A percentile compares a stretch with the other conserved stretches of the same genome.
Evolutionary conservation across 2,797 vertebrate species (phyloP).

Genomic region (Martes flavigula): DNA sequence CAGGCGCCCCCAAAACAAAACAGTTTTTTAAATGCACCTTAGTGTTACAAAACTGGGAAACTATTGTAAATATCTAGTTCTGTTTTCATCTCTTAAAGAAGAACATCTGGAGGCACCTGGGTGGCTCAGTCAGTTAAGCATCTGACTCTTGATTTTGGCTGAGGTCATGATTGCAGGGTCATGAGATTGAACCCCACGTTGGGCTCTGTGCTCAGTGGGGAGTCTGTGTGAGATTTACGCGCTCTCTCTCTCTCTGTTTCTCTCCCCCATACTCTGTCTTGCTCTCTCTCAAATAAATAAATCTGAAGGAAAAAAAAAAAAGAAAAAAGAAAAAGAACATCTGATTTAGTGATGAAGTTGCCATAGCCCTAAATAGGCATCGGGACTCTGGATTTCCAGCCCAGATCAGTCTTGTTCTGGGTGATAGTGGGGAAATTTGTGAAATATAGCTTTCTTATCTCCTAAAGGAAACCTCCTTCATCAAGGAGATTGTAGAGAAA

Average conservation of each 20-base stretch:
- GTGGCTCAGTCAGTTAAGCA: background rate
- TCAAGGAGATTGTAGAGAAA: background rate
- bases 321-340: background rate
- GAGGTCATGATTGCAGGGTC: background rate
- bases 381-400: background rate
- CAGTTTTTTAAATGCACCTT: background rate
- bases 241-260: background rate
- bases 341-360: background rate
- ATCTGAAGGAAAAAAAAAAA: background rate
- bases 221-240: background rate
- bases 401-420: background rate
- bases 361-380: background rate
- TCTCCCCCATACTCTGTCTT: background rate
- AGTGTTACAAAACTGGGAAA: background rate
- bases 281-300: background rate
- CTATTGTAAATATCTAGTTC: background rate
- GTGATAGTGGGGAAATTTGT: background rate
- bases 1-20: no score
- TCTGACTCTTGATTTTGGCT: background rate
- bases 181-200: background rate
- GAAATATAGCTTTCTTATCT: background rate
- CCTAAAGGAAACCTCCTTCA: conserved; percentile 6
- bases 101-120: background rate
- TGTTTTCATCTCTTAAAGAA: background rate
- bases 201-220: background rate